A percentile compares a stretch with the other conserved stretches of the same genome.
These are phyloP conservation scores for Murina feae DNA, from an alignment of 2,113 vertebrate species.

Conservation along the genomic window DNA sequence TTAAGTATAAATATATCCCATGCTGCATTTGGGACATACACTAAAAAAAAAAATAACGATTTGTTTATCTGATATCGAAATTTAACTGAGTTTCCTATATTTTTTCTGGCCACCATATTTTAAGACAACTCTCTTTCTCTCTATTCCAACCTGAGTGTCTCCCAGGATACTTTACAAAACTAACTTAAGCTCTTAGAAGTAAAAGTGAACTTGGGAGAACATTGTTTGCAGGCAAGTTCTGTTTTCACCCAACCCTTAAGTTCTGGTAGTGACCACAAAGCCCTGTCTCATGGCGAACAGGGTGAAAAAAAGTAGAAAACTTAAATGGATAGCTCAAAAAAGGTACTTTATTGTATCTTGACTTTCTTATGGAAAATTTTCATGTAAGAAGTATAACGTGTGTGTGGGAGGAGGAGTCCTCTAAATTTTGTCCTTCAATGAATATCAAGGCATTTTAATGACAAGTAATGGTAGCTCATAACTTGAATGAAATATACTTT, in stretches of 20 bases:
- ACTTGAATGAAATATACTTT: constrained; percentile 17
- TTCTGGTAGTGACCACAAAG: neutral
- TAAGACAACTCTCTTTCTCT: neutral
- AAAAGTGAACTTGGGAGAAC: neutral
- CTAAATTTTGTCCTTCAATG: neutral
- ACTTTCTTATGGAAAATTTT: neutral
- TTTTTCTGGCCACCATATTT: neutral
- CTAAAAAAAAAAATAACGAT: neutral
- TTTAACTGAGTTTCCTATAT: neutral
- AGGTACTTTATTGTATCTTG: neutral
- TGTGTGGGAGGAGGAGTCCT: neutral
- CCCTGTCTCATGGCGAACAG: neutral
- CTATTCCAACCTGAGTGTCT: neutral
- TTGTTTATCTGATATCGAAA: neutral
- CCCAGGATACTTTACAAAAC: neutral
- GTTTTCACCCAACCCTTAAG: neutral
- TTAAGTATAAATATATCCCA: neutral
- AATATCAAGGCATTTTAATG: neutral
- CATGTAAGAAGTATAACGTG: neutral
- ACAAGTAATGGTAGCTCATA: neutral
- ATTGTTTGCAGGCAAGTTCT: neutral
- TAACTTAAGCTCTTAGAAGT: neutral
- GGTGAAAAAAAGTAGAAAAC: neutral
- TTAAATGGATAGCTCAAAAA: neutral
- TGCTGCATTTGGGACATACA: neutral